Percentiles rank a stretch among this genome's conserved stretches.
phyloP scores from a whole-genome alignment of 2,797 vertebrate species.

The Macroramphosus scolopax region DNA sequence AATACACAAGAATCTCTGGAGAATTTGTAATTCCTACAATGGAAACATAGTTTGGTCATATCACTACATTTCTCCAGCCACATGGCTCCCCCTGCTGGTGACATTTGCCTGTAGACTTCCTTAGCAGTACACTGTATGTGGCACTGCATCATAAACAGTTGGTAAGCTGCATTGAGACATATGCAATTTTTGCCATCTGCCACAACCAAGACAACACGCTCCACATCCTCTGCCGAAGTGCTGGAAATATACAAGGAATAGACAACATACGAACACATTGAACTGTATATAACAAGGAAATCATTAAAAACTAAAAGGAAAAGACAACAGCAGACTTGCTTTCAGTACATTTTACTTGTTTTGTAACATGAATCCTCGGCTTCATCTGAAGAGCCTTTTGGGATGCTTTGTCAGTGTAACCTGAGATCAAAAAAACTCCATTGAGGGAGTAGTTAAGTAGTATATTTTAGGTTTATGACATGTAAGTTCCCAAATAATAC shows the following conservation, averaged over 20 bases:
- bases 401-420: slow-evolving; percentile 81
- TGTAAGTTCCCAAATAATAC: slow-evolving; percentile 58
- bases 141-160: too few relatives aligned
- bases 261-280: too few relatives aligned
- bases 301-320: slow-evolving; percentile 38
- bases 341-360: slow-evolving; percentile 78
- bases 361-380: slow-evolving; percentile 79
- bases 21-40: background rate
- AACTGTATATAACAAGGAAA: background rate
- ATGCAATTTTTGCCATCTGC: too few relatives aligned
- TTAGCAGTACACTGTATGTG: too few relatives aligned
- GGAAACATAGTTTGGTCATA: too few relatives aligned
- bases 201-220: background rate
- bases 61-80: slow-evolving; percentile 1
- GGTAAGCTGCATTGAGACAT: too few relatives aligned
- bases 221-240: background rate
- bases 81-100: slow-evolving; percentile 36
- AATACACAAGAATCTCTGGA: too few relatives aligned
- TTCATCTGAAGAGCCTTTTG: slow-evolving; percentile 74
- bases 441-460: slow-evolving; percentile 71
- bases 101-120: slow-evolving; percentile 7
- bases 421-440: slow-evolving; percentile 82
- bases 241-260: slow-evolving; percentile 1
- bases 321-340: slow-evolving; percentile 57
- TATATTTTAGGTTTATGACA: slow-evolving; percentile 70